phyloP scores from a whole-genome alignment of 2,113 vertebrate genomes.

The Rhadina sibilatrix region DNA sequence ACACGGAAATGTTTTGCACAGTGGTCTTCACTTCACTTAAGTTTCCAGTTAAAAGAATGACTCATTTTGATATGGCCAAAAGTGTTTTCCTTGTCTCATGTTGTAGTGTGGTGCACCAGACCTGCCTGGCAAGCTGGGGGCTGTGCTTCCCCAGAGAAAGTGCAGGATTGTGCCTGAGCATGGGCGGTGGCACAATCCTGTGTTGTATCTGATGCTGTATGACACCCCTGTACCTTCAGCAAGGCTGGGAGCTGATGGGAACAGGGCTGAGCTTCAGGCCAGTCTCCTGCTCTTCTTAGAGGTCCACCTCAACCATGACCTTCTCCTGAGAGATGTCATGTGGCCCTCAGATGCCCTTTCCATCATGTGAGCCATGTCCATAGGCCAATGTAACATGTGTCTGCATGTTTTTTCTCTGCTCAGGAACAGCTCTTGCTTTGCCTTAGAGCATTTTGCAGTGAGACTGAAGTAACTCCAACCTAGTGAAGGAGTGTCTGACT shows the following conservation, averaged over 20 bases:
- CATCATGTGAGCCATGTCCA: neutral
- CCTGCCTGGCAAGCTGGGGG: neutral
- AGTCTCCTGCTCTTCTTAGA: neutral
- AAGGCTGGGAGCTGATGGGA: neutral
- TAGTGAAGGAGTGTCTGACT: neutral
- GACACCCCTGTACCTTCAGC: neutral
- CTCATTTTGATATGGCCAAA: neutral
- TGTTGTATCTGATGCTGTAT: rapidly evolving
- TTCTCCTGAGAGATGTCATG: neutral
- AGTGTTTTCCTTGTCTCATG: neutral
- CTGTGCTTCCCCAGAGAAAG: neutral
- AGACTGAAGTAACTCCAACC: neutral
- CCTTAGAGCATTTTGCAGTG: neutral
- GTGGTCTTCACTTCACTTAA: neutral
- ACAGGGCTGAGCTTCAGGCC: neutral
- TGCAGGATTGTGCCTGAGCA: rapidly evolving
- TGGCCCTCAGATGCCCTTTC: neutral
- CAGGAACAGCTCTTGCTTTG: neutral
- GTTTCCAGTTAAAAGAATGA: neutral
- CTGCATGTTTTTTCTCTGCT: neutral
- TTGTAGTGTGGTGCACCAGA: neutral
- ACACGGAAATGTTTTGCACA: neutral
- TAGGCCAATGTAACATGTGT: neutral
- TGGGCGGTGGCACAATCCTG: rapidly evolving
- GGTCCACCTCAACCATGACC: neutral